These are phyloP conservation scores for Nomada fabriciana DNA, from an alignment of 2,888 invertebrate species.

Conservation along the genomic window DNA sequence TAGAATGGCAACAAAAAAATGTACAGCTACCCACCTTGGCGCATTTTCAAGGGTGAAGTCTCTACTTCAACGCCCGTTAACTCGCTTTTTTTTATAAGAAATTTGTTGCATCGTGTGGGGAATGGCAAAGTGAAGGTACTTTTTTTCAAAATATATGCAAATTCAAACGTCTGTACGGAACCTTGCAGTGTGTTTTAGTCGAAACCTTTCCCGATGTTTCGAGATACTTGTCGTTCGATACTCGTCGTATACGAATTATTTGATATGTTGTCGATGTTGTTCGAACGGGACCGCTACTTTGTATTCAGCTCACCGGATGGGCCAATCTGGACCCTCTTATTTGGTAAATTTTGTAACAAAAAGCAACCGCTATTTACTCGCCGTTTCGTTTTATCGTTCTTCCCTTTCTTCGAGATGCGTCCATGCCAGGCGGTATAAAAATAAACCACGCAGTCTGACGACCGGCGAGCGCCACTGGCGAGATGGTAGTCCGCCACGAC, in stretches of 20 bases:
- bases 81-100: too few relatives aligned
- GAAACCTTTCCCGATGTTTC: background rate
- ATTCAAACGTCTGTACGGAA: too few relatives aligned
- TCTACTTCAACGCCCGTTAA: too few relatives aligned
- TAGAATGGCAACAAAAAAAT: too few relatives aligned
- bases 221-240: background rate
- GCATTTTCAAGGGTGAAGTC: too few relatives aligned
- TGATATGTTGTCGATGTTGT: background rate
- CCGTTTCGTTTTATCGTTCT: slow-evolving; percentile 50
- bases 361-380: slow-evolving; percentile 59
- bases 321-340: slow-evolving; percentile 21
- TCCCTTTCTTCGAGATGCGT: slow-evolving; percentile 50
- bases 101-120: too few relatives aligned
- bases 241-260: background rate
- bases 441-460: slow-evolving; percentile 53
- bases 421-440: slow-evolving; percentile 58
- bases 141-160: too few relatives aligned
- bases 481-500: slow-evolving; percentile 40
- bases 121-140: too few relatives aligned
- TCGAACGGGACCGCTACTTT: slow-evolving; percentile 15
- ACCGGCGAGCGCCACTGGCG: slow-evolving; percentile 45
- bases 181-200: too few relatives aligned
- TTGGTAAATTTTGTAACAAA: slow-evolving; percentile 56
- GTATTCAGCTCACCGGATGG: slow-evolving; percentile 38
- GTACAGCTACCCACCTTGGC: too few relatives aligned